These are phyloP conservation scores for Lacerta bilineata DNA, from an alignment of 2,797 vertebrate species.

Conservation along the genomic window DNA sequence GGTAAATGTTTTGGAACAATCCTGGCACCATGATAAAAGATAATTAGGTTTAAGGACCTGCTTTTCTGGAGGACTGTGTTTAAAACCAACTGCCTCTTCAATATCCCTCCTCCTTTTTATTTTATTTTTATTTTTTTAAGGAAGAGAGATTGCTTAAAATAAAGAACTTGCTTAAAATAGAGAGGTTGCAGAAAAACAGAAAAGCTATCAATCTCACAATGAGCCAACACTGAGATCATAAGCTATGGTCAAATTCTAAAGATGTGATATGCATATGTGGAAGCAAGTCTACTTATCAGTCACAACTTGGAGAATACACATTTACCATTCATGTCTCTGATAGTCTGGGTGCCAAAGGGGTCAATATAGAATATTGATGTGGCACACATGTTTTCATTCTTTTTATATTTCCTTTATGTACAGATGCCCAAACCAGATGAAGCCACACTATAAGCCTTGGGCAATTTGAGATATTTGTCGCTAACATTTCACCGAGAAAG, in stretches of 20 bases:
- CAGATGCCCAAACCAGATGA: too few relatives aligned
- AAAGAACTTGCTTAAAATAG: background rate
- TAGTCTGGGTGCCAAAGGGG: too few relatives aligned
- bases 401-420: too few relatives aligned
- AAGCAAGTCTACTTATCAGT: too few relatives aligned
- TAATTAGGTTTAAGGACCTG: conserved; percentile 23
- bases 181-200: background rate
- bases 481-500: too few relatives aligned
- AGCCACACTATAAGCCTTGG: too few relatives aligned
- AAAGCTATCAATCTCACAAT: background rate
- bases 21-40: background rate
- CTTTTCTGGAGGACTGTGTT: background rate
- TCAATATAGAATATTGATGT: too few relatives aligned
- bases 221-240: background rate
- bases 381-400: too few relatives aligned
- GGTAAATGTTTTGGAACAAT: conserved; percentile 31
- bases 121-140: background rate
- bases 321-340: background rate
- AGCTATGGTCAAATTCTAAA: background rate
- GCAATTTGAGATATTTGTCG: too few relatives aligned
- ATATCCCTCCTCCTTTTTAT: conserved; percentile 1
- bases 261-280: background rate
- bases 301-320: background rate
- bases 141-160: background rate
- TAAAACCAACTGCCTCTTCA: background rate